phyloP scores from a whole-genome alignment of 2,888 invertebrate species.

The Mechanitis mazaeus region DNA sequence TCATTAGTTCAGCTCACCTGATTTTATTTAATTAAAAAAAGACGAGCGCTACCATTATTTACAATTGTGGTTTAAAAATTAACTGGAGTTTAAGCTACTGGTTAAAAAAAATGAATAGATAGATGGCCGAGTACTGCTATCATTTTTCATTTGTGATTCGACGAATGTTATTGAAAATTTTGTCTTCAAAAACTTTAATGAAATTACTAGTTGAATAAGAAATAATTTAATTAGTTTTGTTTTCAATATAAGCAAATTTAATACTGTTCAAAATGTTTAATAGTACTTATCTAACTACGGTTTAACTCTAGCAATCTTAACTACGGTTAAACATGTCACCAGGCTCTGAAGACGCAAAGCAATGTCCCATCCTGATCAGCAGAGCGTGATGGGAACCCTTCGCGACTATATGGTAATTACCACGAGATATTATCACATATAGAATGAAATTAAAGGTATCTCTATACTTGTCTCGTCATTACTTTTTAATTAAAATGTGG shows the following conservation, averaged over 20 bases:
- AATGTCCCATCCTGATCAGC: slow-evolving; percentile 58
- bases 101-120: no score
- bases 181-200: no score
- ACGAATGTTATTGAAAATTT: neutral
- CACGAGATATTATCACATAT: slow-evolving; percentile 32
- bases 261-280: no score
- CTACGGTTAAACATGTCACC: slow-evolving; percentile 24
- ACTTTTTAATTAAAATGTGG: no score
- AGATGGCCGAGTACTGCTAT: no score
- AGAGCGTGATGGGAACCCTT: slow-evolving; percentile 61
- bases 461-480: slow-evolving; percentile 9
- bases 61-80: slow-evolving; percentile 8
- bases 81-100: no score
- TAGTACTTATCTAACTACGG: slow-evolving; percentile 6
- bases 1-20: slow-evolving; percentile 76
- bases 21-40: slow-evolving; percentile 71
- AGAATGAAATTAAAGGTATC: slow-evolving; percentile 22
- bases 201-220: no score
- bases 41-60: slow-evolving; percentile 14
- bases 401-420: slow-evolving; percentile 55
- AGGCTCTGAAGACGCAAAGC: slow-evolving; percentile 30
- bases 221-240: no score
- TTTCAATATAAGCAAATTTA: no score
- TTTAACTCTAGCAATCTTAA: slow-evolving; percentile 16
- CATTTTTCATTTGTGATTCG: no score